Evolutionary conservation across 2,797 vertebrate species (phyloP).

Genomic region (Carcharodon carcharias): DNA sequence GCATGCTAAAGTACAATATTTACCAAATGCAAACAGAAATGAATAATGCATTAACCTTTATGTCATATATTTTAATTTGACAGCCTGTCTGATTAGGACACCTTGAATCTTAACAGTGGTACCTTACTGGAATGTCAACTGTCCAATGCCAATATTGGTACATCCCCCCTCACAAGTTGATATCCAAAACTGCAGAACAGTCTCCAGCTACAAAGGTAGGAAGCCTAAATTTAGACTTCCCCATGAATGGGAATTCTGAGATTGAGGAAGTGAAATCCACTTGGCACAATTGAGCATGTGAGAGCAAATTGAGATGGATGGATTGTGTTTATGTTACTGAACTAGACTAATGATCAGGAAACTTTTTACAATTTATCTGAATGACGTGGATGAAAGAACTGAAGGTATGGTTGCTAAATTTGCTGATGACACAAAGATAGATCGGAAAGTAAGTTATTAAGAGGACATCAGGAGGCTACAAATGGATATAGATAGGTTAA

Average conservation of each 20-base stretch:
- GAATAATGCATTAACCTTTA: not conserved
- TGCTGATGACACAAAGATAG: no score
- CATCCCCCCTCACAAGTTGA: not conserved
- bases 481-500: no score
- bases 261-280: not conserved
- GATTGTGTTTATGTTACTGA: not conserved
- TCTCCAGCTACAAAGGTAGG: slow-evolving; percentile 20
- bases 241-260: not conserved
- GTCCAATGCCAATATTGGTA: not conserved
- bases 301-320: not conserved
- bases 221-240: not conserved
- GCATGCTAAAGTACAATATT: not conserved
- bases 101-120: not conserved
- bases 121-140: slow-evolving; percentile 10
- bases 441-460: no score
- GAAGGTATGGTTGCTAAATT: no score
- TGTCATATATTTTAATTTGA: not conserved
- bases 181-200: not conserved
- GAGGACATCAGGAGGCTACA: no score
- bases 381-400: no score
- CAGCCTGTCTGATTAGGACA: not conserved
- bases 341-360: not conserved
- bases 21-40: not conserved
- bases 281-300: not conserved
- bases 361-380: no score